Conservation (phyloP, 1,140 invertebrate species). For the Brachionus plicatilis region DNA sequence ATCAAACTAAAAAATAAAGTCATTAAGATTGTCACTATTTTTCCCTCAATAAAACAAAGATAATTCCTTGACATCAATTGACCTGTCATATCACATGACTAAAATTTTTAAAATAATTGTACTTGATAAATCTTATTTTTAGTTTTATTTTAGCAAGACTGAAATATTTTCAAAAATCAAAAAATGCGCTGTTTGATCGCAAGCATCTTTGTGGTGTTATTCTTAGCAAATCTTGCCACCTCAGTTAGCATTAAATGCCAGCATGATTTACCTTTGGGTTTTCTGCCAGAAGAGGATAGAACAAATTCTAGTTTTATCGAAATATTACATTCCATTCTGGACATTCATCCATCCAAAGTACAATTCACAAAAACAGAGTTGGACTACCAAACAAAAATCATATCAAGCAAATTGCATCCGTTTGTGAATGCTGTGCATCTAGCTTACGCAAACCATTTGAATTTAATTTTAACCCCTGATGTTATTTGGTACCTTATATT, state of each 20-base stretch:
- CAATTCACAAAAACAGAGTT: slow-evolving; percentile 4
- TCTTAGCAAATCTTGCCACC: background rate
- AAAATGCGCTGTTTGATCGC: background rate
- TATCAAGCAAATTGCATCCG: background rate
- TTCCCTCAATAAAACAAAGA: background rate
- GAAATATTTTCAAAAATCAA: background rate
- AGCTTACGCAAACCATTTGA: slow-evolving; percentile 20
- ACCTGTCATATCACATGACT: slow-evolving; percentile 7
- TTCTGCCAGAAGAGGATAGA: background rate
- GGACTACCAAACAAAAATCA: background rate
- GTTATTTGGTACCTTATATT: slow-evolving; percentile 18
- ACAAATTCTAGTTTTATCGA: background rate
- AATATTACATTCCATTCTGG: background rate
- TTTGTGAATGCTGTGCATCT: slow-evolving; percentile 15
- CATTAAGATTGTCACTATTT: background rate
- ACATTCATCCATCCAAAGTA: background rate
- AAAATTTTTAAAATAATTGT: background rate
- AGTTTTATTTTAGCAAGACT: background rate
- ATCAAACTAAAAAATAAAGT: background rate
- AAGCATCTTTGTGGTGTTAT: background rate
- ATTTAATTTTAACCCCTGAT: slow-evolving; percentile 24
- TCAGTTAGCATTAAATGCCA: background rate
- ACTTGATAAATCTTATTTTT: background rate
- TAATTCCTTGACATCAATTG: background rate
- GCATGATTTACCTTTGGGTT: background rate